Evolutionary conservation across 2,797 vertebrate genomes (phyloP).

Genomic region (Phoebastria nigripes): DNA sequence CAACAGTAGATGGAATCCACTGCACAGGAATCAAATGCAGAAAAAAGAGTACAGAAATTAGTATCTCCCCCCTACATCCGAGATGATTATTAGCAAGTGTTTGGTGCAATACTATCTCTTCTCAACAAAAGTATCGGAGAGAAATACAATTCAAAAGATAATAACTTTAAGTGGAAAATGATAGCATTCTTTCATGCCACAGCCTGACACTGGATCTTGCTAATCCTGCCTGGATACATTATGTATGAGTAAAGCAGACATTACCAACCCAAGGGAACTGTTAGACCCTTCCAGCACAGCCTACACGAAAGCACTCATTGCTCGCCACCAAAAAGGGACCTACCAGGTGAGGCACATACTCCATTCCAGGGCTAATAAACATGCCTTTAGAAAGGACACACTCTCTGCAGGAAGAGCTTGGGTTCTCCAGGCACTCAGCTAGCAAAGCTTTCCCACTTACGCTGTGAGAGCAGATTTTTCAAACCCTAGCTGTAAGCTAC

Average conservation of each 20-base stretch:
- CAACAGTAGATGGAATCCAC: background rate
- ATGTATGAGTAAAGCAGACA: background rate
- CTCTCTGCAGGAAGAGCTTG: background rate
- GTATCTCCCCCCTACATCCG: background rate
- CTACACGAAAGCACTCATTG: background rate
- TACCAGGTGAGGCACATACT: background rate
- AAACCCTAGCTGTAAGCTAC: background rate
- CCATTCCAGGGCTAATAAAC: background rate
- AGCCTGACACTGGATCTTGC: fast-evolving
- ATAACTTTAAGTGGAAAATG: background rate
- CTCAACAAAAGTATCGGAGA: background rate
- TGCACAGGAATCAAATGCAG: background rate
- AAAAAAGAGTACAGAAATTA: background rate
- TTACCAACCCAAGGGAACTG: background rate
- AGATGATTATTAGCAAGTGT: background rate
- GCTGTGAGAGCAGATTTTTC: background rate
- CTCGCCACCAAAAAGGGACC: background rate
- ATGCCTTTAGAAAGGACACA: background rate
- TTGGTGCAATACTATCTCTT: background rate
- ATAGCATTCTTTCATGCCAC: background rate
- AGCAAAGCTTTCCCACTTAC: background rate
- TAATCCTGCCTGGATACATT: background rate
- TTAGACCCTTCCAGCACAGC: background rate
- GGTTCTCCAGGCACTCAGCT: background rate
- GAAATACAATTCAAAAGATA: background rate